A percentile compares a stretch with the other conserved stretches of the same genome.
Evolutionary conservation across 2,797 vertebrate genomes (phyloP).

Genomic region (Garrulus glandarius): DNA sequence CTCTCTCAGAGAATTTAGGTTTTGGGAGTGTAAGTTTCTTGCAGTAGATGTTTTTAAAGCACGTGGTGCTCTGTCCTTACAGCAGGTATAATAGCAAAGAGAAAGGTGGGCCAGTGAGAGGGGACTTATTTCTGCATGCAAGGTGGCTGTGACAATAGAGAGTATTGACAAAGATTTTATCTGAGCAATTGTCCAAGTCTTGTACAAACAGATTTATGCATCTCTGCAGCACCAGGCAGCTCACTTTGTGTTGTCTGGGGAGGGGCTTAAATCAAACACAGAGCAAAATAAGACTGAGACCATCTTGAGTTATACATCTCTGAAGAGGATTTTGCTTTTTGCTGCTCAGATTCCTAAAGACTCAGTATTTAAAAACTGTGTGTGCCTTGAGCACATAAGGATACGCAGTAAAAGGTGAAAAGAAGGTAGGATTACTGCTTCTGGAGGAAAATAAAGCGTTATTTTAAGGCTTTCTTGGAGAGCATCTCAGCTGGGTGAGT

Average conservation of each 20-base stretch:
- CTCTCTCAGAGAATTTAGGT: neutral
- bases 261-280: neutral
- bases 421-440: neutral
- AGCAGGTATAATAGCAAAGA: neutral
- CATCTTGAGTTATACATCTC: neutral
- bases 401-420: neutral
- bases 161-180: neutral
- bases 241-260: neutral
- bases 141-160: neutral
- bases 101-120: neutral
- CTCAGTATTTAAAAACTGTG: neutral
- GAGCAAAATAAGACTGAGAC: neutral
- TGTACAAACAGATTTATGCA: neutral
- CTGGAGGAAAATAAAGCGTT: neutral
- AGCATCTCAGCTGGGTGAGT: neutral
- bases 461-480: neutral
- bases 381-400: neutral
- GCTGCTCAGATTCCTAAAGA: neutral
- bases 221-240: neutral
- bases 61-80: neutral
- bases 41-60: neutral
- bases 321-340: neutral
- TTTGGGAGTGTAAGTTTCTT: neutral
- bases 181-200: neutral
- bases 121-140: neutral